Conservation (phyloP, 2,797 vertebrate genomes). For the Esox masquinongy region DNA sequence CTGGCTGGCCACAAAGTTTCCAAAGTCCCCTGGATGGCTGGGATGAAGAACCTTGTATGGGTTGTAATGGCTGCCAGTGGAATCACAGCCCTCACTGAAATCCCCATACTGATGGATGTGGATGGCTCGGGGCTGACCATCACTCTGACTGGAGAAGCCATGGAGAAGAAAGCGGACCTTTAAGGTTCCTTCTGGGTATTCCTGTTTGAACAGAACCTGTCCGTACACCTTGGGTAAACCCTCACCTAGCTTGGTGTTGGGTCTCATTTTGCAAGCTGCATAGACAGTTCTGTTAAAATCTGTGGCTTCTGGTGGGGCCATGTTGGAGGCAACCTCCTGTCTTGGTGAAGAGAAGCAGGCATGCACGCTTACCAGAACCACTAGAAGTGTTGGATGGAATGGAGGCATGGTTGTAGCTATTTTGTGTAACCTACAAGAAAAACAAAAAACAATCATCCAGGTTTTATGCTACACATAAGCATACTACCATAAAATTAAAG, state of each 20-base stretch:
- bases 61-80: conserved; percentile 88
- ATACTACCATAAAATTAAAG: too few species aligned
- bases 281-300: conserved; percentile 74
- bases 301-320: conserved; percentile 57
- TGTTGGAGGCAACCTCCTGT: background rate
- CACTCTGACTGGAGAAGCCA: conserved; percentile 72
- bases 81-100: conserved; percentile 82
- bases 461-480: background rate
- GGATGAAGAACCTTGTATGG: conserved; percentile 80
- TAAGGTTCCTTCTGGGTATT: conserved; percentile 66
- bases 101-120: conserved; percentile 92
- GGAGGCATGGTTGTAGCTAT: conserved; percentile 7
- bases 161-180: conserved; percentile 75
- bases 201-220: conserved; percentile 82
- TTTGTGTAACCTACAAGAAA: conserved; percentile 48
- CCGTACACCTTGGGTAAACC: conserved; percentile 80
- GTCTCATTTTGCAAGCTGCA: conserved; percentile 79
- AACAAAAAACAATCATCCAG: background rate
- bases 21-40: conserved; percentile 90
- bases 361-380: conserved; percentile 50
- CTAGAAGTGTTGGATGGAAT: conserved; percentile 31
- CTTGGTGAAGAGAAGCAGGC: conserved; percentile 30
- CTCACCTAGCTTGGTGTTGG: conserved; percentile 70
- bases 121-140: conserved; percentile 74
- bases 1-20: conserved; percentile 83